These are phyloP conservation scores for Cancer borealis DNA, from an alignment of 2,888 invertebrate species.

Conservation along the genomic window DNA sequence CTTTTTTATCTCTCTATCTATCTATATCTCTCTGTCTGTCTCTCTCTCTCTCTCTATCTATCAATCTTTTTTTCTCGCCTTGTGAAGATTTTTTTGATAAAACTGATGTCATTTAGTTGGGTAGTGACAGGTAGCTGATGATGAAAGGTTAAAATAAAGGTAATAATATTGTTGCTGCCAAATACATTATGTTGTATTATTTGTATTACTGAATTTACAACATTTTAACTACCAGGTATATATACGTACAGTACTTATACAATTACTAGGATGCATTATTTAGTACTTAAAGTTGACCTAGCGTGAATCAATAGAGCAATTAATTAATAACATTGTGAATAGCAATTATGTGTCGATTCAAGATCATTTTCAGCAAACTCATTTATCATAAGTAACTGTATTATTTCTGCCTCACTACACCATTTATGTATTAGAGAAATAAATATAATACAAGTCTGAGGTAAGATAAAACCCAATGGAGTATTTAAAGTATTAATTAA, in stretches of 20 bases:
- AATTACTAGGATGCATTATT: not conserved
- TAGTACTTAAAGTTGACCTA: too few relatives aligned
- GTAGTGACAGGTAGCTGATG: not conserved
- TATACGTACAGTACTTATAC: not conserved
- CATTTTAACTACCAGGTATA: too few relatives aligned
- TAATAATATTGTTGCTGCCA: not conserved
- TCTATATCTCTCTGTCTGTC: too few relatives aligned
- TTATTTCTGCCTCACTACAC: conserved; percentile 1
- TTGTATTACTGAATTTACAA: not conserved
- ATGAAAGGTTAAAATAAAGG: not conserved
- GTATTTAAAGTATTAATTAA: too few relatives aligned
- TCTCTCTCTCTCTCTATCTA: too few relatives aligned
- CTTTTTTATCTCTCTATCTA: too few relatives aligned
- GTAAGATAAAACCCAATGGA: not conserved
- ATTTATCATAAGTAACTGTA: not conserved
- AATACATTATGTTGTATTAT: not conserved
- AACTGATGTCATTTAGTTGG: conserved; percentile 10
- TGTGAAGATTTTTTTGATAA: not conserved
- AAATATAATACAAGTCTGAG: not conserved
- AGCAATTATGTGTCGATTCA: not conserved
- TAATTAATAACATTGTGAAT: not conserved
- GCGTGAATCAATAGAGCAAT: too few relatives aligned
- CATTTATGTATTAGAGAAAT: conserved; percentile 10
- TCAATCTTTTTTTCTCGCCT: too few relatives aligned
- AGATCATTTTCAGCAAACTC: not conserved